phyloP scores from a whole-genome alignment of 2,888 invertebrate genomes.

The Altica lythri region DNA sequence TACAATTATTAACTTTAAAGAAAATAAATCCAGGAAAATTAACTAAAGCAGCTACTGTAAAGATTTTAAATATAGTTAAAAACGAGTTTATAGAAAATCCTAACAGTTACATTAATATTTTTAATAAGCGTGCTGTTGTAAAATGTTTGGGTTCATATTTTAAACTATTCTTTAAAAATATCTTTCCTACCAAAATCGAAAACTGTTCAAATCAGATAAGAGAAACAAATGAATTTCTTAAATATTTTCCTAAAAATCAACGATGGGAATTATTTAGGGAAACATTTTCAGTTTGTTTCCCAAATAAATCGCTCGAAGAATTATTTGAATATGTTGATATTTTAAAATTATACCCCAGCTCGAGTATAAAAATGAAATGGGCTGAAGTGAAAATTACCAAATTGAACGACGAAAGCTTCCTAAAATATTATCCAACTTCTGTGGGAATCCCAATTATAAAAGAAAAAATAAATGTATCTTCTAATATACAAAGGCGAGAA shows the following conservation, averaged over 20 bases:
- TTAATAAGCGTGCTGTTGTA: slow-evolving; percentile 18
- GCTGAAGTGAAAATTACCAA: slow-evolving; percentile 23
- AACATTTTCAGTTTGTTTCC: background rate
- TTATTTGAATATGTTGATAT: background rate
- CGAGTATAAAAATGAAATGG: slow-evolving; percentile 23
- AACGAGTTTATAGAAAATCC: slow-evolving; percentile 23
- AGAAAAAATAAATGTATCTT: slow-evolving; percentile 35
- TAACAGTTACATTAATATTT: slow-evolving; percentile 1
- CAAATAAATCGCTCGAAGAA: background rate
- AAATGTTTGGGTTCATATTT: slow-evolving; percentile 21
- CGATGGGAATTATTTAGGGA: background rate
- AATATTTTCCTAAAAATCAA: slow-evolving; percentile 22
- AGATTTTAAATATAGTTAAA: slow-evolving; percentile 20
- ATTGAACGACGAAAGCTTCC: slow-evolving; percentile 23
- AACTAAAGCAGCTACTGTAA: slow-evolving; percentile 21
- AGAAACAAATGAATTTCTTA: background rate
- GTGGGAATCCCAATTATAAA: slow-evolving; percentile 33
- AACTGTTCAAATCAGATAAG: background rate
- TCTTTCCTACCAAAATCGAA: slow-evolving; percentile 18
- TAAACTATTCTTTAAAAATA: slow-evolving; percentile 14
- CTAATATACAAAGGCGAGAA: slow-evolving; percentile 22
- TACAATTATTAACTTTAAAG: slow-evolving; percentile 18
- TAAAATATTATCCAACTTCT: slow-evolving; percentile 26
- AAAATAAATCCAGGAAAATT: slow-evolving; percentile 4
- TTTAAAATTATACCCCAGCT: background rate